phyloP scores from a whole-genome alignment of 1,140 invertebrate species.

The Drosophila busckii region DNA sequence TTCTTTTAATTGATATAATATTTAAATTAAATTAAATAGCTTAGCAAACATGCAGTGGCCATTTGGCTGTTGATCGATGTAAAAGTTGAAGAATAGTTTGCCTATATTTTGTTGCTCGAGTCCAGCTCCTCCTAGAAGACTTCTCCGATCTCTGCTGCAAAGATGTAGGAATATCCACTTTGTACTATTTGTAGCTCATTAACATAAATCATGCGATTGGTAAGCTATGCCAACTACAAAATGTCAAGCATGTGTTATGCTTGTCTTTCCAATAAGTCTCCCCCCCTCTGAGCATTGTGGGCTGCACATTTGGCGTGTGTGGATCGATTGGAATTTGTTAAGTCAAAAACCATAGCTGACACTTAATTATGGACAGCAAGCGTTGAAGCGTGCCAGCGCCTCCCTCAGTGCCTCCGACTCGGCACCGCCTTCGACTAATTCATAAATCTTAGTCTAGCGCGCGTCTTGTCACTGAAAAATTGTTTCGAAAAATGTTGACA shows the following conservation, averaged over 20 bases:
- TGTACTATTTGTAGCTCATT: constrained; percentile 19
- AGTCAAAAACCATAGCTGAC: constrained; percentile 71
- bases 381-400: constrained; percentile 50
- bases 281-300: constrained; percentile 18
- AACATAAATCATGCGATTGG: constrained; percentile 62
- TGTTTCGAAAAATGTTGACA: constrained; percentile 64
- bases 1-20: too few relatives aligned
- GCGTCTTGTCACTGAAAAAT: constrained; percentile 61
- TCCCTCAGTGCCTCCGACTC: background rate
- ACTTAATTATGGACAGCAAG: constrained; percentile 64
- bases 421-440: background rate
- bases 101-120: too few relatives aligned
- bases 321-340: constrained; percentile 69
- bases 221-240: constrained; percentile 26
- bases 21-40: too few relatives aligned
- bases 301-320: constrained; percentile 29
- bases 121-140: too few relatives aligned
- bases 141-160: too few relatives aligned
- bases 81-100: too few relatives aligned
- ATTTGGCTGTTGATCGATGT: too few relatives aligned
- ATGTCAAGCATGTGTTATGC: too few relatives aligned
- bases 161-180: too few relatives aligned
- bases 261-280: constrained; percentile 14
- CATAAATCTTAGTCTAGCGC: constrained; percentile 61
- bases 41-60: too few relatives aligned